Evolutionary conservation across 2,888 invertebrate genomes (phyloP).

Genomic region (Noctuana brunneofusca): DNA sequence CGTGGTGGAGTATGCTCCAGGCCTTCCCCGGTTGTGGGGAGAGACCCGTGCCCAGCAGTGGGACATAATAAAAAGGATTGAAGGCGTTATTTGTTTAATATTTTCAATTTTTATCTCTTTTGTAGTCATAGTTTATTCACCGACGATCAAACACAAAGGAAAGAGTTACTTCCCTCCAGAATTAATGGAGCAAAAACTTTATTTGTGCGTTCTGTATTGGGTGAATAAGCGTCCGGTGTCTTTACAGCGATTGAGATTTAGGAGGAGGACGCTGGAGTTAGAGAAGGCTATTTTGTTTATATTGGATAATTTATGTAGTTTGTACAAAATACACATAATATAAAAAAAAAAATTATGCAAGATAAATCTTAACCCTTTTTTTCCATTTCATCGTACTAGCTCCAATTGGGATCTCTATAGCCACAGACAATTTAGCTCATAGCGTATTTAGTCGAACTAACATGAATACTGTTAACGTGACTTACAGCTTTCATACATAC

Average conservation of each 20-base stretch:
- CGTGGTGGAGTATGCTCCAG: no score
- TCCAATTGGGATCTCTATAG: no score
- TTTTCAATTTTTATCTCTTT: neutral
- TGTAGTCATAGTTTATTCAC: neutral
- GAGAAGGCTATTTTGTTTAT: slow-evolving; percentile 22
- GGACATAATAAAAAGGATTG: no score
- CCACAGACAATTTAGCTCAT: no score
- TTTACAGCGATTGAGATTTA: slow-evolving; percentile 35
- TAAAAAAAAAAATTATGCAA: neutral
- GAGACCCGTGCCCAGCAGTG: no score
- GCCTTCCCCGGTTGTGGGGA: no score
- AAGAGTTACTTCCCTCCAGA: slow-evolving; percentile 24
- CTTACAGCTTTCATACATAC: no score
- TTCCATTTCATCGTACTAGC: neutral
- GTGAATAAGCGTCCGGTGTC: slow-evolving; percentile 35
- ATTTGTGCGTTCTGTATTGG: slow-evolving; percentile 35
- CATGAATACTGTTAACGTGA: no score
- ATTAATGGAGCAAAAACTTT: slow-evolving; percentile 34
- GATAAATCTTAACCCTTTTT: neutral
- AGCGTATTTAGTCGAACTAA: no score
- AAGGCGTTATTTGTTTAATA: no score
- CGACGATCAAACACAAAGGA: slow-evolving; percentile 4
- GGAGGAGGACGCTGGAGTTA: slow-evolving; percentile 16
- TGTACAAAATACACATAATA: neutral
- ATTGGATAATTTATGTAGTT: slow-evolving; percentile 15